These are phyloP conservation scores for Sparus aurata DNA, from an alignment of 2,797 vertebrate genomes.

Conservation along the genomic window DNA sequence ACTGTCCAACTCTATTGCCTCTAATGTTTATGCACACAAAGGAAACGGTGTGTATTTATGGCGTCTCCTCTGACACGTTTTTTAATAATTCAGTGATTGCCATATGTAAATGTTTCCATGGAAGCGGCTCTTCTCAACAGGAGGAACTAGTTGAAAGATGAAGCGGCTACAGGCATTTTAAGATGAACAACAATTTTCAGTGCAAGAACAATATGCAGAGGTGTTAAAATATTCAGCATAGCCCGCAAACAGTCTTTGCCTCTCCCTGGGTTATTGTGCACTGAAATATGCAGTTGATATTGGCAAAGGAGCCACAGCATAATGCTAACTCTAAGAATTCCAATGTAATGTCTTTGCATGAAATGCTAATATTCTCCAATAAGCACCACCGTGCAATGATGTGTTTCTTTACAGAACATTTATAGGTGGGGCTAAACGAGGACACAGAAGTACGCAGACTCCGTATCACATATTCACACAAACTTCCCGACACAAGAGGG, in stretches of 20 bases:
- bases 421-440: not conserved
- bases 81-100: slow-evolving; percentile 78
- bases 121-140: slow-evolving; percentile 63
- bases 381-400: slow-evolving; percentile 18
- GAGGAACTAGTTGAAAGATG: slow-evolving; percentile 71
- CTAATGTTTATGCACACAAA: slow-evolving; percentile 42
- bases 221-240: slow-evolving; percentile 84
- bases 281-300: slow-evolving; percentile 74
- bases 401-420: slow-evolving; percentile 27
- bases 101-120: slow-evolving; percentile 68
- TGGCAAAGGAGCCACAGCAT: slow-evolving; percentile 40
- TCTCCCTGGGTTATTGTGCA: slow-evolving; percentile 71
- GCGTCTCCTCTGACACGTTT: slow-evolving; percentile 47
- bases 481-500: slow-evolving; percentile 35
- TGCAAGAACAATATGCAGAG: slow-evolving; percentile 80
- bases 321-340: slow-evolving; percentile 34
- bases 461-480: slow-evolving; percentile 23
- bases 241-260: slow-evolving; percentile 64
- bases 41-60: slow-evolving; percentile 58
- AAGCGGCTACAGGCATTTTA: slow-evolving; percentile 73
- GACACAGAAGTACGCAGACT: not conserved
- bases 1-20: slow-evolving; percentile 7
- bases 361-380: slow-evolving; percentile 49
- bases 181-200: slow-evolving; percentile 77
- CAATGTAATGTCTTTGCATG: slow-evolving; percentile 45